Base-by-base conservation (phyloP, 2,888 invertebrate species). In the Drosophila affinis region DNA sequence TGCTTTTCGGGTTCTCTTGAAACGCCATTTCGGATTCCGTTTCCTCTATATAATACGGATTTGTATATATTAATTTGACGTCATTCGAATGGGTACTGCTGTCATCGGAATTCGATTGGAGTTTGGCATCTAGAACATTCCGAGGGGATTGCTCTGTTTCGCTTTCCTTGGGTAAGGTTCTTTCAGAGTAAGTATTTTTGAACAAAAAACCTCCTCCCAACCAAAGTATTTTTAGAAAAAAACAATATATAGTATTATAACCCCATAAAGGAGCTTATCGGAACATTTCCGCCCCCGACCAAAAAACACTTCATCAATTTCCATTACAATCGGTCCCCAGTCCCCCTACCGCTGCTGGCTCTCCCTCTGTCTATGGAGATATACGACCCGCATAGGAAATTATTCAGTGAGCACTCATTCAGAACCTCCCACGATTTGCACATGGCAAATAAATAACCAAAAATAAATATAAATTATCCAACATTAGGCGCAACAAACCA, bases 401-500 rank as follows among this genome's bases (percentile, higher is more conserved):
- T 57, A 71, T 63, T 63, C 27, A 27, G 18, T 29, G 18, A 47
- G 14, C 69, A 32, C 70, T 39, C 34, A 52, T 29, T 69, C 52
- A 52, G 55, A 44, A 45, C 51, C 58, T 51, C 57, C 45, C 32
- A 63, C 57, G 34, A 44, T 63, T 57, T 57, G 34, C 48, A 32
- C 54, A 21, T 29, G 21, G 12, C 57, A 73, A 73, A 63, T 56
- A 51, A 73, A 73, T 69, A 53, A 57, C 57, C 44, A 59, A 46
- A 79, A 79, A 81, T 76, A 76, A 72, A 78, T 78, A 85, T 75
- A 79, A 85, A 82, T 85, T 54, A 67, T 68, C 56, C 7, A 54
- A 34, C 74, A 84, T 81, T 79, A 79, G 57, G 46, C 9, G 55
- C 44, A 53, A 53, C 24, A 52, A 52, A 54, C 53, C 39, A n/a